Conservation (phyloP, 2,113 vertebrate genomes). For the Bos indicus region DNA sequence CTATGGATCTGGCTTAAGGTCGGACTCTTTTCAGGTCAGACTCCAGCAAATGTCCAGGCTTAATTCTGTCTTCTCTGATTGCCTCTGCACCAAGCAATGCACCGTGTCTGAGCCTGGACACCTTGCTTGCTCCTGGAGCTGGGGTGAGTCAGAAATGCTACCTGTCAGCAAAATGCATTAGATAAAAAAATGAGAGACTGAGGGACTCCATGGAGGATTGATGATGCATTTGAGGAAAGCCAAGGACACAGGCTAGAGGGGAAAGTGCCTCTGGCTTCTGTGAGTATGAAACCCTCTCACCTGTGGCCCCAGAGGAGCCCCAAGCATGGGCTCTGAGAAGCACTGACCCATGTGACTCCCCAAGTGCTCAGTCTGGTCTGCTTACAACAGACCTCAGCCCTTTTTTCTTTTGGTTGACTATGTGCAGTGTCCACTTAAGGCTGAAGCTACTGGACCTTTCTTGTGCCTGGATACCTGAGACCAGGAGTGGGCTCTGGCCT, state of each 20-base stretch:
- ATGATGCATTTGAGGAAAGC: background rate
- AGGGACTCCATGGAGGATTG: too few species aligned
- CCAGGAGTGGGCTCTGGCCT: too few species aligned
- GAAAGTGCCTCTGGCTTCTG: background rate
- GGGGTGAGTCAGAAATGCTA: background rate
- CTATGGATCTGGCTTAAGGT: background rate
- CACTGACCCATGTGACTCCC: background rate
- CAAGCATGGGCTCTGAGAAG: background rate
- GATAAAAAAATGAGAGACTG: background rate
- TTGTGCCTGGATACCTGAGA: background rate
- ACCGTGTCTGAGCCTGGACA: rapidly evolving
- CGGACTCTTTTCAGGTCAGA: background rate
- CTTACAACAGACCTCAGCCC: rapidly evolving
- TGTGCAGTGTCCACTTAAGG: background rate
- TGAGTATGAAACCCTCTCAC: background rate
- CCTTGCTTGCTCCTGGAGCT: background rate
- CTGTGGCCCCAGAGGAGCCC: background rate
- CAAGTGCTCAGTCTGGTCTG: rapidly evolving
- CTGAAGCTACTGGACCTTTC: background rate
- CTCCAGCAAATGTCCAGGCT: background rate
- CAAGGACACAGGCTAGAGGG: background rate
- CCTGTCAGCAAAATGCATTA: background rate
- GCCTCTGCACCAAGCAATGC: background rate
- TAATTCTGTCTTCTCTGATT: background rate
- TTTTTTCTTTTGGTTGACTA: background rate